A percentile compares a stretch with the other conserved stretches of the same genome.
phyloP scores from a whole-genome alignment of 53 echinoderm and acorn worm genomes.

The Astropecten irregularis region DNA sequence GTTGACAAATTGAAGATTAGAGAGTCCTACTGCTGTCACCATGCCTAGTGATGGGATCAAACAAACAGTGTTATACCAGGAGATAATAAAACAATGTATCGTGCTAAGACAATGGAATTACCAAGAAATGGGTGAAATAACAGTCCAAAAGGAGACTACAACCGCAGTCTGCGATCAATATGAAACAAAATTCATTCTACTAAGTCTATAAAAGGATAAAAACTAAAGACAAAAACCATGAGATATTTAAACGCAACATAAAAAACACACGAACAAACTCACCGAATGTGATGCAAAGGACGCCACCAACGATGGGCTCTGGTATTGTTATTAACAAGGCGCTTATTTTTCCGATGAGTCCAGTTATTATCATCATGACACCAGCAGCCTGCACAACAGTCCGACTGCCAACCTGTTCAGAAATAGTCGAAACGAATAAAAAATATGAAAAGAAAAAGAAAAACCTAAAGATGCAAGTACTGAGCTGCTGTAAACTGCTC shows the following conservation, averaged over 20 bases:
- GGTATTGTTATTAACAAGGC: slow-evolving; percentile 83
- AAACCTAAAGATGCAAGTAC: too few species aligned
- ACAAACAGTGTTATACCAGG: too few species aligned
- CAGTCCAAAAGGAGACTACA: neutral
- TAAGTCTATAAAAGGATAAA: too few species aligned
- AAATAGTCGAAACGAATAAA: neutral
- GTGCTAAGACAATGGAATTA: neutral
- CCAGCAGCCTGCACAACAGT: slow-evolving; percentile 78
- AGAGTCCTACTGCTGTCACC: slow-evolving; percentile 87
- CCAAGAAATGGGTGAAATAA: neutral
- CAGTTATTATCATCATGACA: slow-evolving; percentile 74
- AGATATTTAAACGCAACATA: too few species aligned
- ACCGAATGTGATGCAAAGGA: slow-evolving; percentile 95
- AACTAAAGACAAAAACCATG: too few species aligned
- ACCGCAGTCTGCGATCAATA: too few species aligned
- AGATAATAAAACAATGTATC: neutral
- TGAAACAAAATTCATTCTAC: too few species aligned
- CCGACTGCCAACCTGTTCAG: slow-evolving; percentile 83
- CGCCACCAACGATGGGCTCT: slow-evolving; percentile 85
- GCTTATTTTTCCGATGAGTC: slow-evolving; percentile 77
- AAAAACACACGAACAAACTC: too few species aligned
- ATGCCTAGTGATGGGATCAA: too few species aligned
- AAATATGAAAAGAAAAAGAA: too few species aligned
- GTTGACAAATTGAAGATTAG: slow-evolving; percentile 89
- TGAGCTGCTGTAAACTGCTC: too few species aligned